Conservation (phyloP, 2,797 vertebrate genomes). For the Micropoecilia bifurca region DNA sequence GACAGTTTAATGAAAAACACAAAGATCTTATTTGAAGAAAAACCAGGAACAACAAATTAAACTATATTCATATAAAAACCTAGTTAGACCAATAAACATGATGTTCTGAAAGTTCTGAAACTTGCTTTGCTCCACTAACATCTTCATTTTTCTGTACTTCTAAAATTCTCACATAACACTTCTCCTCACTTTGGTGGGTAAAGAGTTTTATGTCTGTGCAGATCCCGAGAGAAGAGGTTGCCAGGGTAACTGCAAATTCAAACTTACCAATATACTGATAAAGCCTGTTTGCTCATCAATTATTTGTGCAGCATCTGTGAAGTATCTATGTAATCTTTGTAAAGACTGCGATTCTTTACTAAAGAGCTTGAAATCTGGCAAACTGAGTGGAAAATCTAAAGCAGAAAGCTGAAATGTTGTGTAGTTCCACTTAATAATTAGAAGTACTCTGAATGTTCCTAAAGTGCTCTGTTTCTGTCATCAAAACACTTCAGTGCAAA, state of each 20-base stretch:
- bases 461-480: constrained; percentile 1
- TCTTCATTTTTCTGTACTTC: not conserved
- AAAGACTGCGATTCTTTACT: constrained; percentile 36
- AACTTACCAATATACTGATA: constrained; percentile 64
- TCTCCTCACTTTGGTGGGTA: not conserved
- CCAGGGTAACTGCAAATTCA: constrained; percentile 52
- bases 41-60: not conserved
- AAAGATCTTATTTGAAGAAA: not conserved
- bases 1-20: not conserved
- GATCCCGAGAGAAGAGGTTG: constrained; percentile 39
- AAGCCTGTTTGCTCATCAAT: constrained; percentile 66
- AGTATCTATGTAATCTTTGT: constrained; percentile 57
- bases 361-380: constrained; percentile 42
- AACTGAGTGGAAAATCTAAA: constrained; percentile 58
- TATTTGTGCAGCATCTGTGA: constrained; percentile 68
- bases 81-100: not conserved
- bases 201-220: constrained; percentile 29
- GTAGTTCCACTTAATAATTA: constrained; percentile 35
- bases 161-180: constrained; percentile 18
- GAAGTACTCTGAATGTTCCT: not conserved
- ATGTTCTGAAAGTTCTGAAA: not conserved
- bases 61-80: not conserved
- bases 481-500: not conserved
- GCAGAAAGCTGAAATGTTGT: constrained; percentile 39
- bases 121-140: not conserved